Base-by-base conservation (phyloP, 2,113 vertebrate genomes). In the Leptobrachium leishanense region DNA sequence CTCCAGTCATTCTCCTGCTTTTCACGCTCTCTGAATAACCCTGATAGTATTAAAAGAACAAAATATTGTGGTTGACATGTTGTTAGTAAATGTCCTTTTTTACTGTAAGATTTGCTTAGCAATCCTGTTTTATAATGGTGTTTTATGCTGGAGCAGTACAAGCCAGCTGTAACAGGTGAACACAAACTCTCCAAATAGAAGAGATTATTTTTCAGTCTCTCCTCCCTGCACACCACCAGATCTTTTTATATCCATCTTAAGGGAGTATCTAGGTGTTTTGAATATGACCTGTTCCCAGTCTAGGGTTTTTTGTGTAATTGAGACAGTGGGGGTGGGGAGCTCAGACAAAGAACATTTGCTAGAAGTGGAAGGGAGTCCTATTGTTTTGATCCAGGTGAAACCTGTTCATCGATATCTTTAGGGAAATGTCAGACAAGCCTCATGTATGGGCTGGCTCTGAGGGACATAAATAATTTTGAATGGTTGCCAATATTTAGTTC, bases 261-360 rank as follows among this genome's bases (percentile, higher is more conserved):
- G 40, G 66, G 41, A 69, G 75, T 65, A 46, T 57, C 42, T 70
- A 7, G 5, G n/a, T 43, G 10, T 12, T 11, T 6, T 70, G 54
- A 65, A 31, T 31, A 31, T 31, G 46, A 78, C 76, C 76, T 70
- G 54, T 65, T 50, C 43, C 75, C 66, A 63, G 67, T 77, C 76
- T 77, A 20, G 55, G 8, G n/a, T 0, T 50, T 77, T 71, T 71
- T 77, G 42, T 77, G 43, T 62, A 63, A 43, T 54, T 46, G 67
- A 70, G n/a, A 62, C 68, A 42, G 5, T 31, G 39, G 44, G 68
- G 13, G 15, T 62, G 54, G 43, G 42, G 39, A 44, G 43, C 3
- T 31, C 20, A 31, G 40, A 54, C 70, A 62, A 9, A 10, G 54
- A 50, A 31, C 39, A 44, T 79, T 43, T 70, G 10, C 12, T 68